Base-by-base conservation (phyloP, 1,140 invertebrate genomes). In the Archivesica marissinica region DNA sequence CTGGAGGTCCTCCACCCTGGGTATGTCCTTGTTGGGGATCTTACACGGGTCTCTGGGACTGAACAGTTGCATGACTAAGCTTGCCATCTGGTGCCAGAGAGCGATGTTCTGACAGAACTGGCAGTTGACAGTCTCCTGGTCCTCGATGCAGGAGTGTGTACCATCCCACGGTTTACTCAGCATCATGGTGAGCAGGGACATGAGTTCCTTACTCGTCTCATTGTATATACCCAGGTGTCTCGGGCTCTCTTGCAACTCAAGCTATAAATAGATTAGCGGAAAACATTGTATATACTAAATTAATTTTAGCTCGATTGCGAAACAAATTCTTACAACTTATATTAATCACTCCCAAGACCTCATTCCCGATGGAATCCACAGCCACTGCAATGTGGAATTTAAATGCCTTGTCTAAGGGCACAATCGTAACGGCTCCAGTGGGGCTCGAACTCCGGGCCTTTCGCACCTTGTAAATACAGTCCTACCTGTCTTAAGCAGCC, bases 191-290 rank as follows among this genome's bases (percentile, higher is more conserved):
- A 99, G 95, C 15, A 99, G 94, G 61, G 96, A 95, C 87, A 97
- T 96, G 20, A 97, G 95, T 90, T 97, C 96, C 93, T 96, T 96
- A 87, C 96, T 96, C 13, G 97, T 96, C 47, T 93, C 95, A 20
- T 96, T 97, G 89, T 97, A 96, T 56, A 98, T 95, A 64, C 97
- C 97, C 77, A 95, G 96, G 89, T 98, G 97, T 83, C 96, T 96
- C 80, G 97, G 97, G n/a, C 97, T 95, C 87, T 97, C 97, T 94
- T 99, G 98, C 1, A 99, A 94, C 92, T 99, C 98, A 96, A 99
- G 96, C 97, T 98, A 84, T 23, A 76, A 76, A 54, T 44, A 72
- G 15, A 59, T 7, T 47, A 17, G n/a, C n/a, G n/a, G n/a, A n/a
- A n/a, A n/a, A n/a, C n/a, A n/a, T n/a, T n/a, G n/a, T n/a, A n/a